Evolutionary conservation across 2,888 invertebrate genomes (phyloP), one percentile per base, ranked within the genome.

Genomic region (Plebejus argus): DNA sequence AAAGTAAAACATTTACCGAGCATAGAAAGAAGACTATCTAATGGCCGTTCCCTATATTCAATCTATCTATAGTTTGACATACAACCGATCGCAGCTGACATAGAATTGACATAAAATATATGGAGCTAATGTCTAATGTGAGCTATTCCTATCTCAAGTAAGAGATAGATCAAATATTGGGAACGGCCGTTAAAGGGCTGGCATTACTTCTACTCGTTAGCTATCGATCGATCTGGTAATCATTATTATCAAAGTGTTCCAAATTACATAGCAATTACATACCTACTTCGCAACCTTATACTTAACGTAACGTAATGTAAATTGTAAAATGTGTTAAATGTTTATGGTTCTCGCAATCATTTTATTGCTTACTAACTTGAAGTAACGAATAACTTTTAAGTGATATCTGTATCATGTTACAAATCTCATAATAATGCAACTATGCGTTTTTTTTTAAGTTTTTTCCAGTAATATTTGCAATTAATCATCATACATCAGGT

Each of bases 221-320:
- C n/a, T n/a, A n/a, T n/a, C n/a, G n/a, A n/a, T n/a, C n/a, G n/a
- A 23, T 61, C 61, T 23, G 28, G 53, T 53, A 53, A 3, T 53
- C 53, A 53, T 33, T 28, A 66, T 66, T 66, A 66, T 66, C 66
- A 66, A 66, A 66, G 66, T 66, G 33, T 15, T 66, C 66, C 6
- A 66, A 66, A 66, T 66, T 18, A 28, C 12, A 28, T 66, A 33
- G 28, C 66, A 66, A 66, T 66, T 15, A 49, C 15, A 4, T 39
- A 39, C 39, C 8, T 15, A 66, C 28, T 66, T 66, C 66, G 28
- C 66, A 66, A 28, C 66, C 66, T 28, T 66, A 3, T 28, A 66
- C 28, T 66, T 10, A 28, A 12, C 28, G 66, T 61, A 10, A 10
- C 61, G 61, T 66, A 12, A 33, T 28, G 66, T 28, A 66, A 66